Evolutionary conservation across 2,113 vertebrate genomes (phyloP), one percentile per base, ranked within the genome.

Genomic region (Sminthopsis crassicaudata): DNA sequence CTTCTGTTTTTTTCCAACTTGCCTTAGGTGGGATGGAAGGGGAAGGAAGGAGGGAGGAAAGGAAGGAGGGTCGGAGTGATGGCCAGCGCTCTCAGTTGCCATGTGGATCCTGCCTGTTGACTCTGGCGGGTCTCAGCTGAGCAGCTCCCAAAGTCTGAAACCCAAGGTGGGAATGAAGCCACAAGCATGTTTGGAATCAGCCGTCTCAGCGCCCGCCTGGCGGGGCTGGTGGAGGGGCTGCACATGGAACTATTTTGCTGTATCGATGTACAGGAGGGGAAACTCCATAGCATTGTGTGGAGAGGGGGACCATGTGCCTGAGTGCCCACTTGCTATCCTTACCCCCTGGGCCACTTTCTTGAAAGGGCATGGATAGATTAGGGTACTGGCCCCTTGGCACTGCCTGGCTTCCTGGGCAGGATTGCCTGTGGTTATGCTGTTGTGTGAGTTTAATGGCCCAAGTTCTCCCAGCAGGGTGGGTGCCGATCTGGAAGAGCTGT

Each of bases 241-340:
- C 98, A 98, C 96, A 97, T 98, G 98, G 98, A 98, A 99, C 94
- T 96, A 24, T 95, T 95, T 98, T 97, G 89, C 96, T 97, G 91
- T 91, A 96, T 96, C 98, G 98, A 94, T 98, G 98, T 98, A 97
- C 97, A 98, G 97, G 96, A 55, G 22, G 0, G 76, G 89, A 95
- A 94, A n/a, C 36, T 24, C 24, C 53, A 92, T 14, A 26, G 93
- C 50, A 27, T 53, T 91, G 14, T 36, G 30, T 16, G 91, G 11
- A 0, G 11, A 67, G 30, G 16, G 60, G 27, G 60, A 67, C 11
- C 6, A 19, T 30, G 19, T 8, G n/a, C 22, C 67, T 42, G 36
- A 84, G n/a, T 7, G 3, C 67, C 67, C 8, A n/a, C 16, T 76
- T n/a, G 60, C 30, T 84, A 22, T 76, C n/a, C 67, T 84, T 23